Evolutionary conservation across 1,140 invertebrate genomes (phyloP), one percentile per base, ranked within the genome.

Genomic region (Drosophila saltans): DNA sequence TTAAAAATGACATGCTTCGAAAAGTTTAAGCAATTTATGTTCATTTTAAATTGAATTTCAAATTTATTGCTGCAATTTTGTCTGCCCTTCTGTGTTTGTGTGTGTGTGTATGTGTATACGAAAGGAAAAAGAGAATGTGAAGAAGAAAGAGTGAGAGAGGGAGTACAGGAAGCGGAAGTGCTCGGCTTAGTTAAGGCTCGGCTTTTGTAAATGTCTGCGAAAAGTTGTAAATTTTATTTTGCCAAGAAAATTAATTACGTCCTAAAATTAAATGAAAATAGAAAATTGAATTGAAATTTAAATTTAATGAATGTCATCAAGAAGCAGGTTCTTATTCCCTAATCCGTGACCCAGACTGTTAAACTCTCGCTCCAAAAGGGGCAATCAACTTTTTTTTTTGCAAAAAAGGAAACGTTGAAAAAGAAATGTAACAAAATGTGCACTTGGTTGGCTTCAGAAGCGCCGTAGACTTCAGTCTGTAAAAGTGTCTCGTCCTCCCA

Each of bases 11-110:
- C 85, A 90, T 89, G 84, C 90, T 91, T 86, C 89, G 84, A 91
- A 52, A 91, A 91, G 84, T 91, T 91, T 78, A 88, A 91, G 84
- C 89, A 91, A 91, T 91, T 91, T 91, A 91, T 91, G 89, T 91
- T 91, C 89, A 89, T 91, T 91, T 91, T 91, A 91, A 91, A 91
- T 91, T 91, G 89, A 91, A 91, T 91, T 91, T 89, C 80, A 89
- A 91, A 91, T 91, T 91, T 91, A 91, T 91, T 85, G 83, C 89
- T 65, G 84, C 81, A 91, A 91, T 91, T 91, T 91, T 80, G 81
- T 85, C 73, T 70, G 75, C 69, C 45, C 45, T 52, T 52, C 8
- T 52, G 21, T 64, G 9, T 10, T 24, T 66, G 21, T 61, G 43
- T 56, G 40, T 63, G 26, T 59, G 33, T 60, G 39, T 57, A 57